A percentile compares a stretch with the other conserved stretches of the same genome.
These are phyloP conservation scores for Pediacus dermestoides DNA, from an alignment of 2,888 invertebrate species.

Conservation along the genomic window DNA sequence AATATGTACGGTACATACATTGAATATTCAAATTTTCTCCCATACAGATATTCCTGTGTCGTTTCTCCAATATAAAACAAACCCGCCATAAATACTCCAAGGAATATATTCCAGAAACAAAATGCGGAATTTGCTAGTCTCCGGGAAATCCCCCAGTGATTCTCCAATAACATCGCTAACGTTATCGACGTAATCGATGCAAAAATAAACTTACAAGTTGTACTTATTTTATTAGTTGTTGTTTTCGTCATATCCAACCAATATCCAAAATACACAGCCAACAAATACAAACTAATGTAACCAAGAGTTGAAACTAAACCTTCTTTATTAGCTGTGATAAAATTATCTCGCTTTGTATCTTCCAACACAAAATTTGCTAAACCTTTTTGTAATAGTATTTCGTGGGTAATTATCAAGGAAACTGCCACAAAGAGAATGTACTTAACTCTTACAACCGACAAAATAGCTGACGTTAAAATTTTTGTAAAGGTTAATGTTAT, in stretches of 20 bases:
- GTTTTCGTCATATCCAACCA: constrained; percentile 49
- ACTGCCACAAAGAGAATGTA: constrained; percentile 57
- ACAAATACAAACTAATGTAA: constrained; percentile 86
- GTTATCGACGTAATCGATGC: constrained; percentile 11
- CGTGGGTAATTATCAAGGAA: constrained; percentile 60
- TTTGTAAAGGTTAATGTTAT: constrained; percentile 85
- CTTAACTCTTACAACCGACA: constrained; percentile 54
- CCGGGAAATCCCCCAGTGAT: constrained; percentile 65
- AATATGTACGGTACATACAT: constrained; percentile 57
- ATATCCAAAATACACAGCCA: constrained; percentile 64
- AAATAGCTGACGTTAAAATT: constrained; percentile 62
- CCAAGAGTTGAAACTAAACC: constrained; percentile 81
- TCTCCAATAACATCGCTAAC: constrained; percentile 50
- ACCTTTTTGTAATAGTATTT: constrained; percentile 59
- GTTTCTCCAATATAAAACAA: constrained; percentile 58
- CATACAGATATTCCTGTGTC: constrained; percentile 38
- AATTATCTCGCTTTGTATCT: constrained; percentile 53
- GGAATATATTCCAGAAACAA: constrained; percentile 69
- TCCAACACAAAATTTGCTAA: constrained; percentile 69
- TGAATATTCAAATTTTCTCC: constrained; percentile 22
- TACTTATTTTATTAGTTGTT: constrained; percentile 12
- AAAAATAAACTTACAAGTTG: constrained; percentile 12
- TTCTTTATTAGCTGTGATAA: constrained; percentile 85
- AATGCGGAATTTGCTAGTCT: constrained; percentile 82
- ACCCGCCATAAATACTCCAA: constrained; percentile 57